These are phyloP conservation scores for Lycaon pictus DNA, from an alignment of 2,113 vertebrate species.

Conservation along the genomic window DNA sequence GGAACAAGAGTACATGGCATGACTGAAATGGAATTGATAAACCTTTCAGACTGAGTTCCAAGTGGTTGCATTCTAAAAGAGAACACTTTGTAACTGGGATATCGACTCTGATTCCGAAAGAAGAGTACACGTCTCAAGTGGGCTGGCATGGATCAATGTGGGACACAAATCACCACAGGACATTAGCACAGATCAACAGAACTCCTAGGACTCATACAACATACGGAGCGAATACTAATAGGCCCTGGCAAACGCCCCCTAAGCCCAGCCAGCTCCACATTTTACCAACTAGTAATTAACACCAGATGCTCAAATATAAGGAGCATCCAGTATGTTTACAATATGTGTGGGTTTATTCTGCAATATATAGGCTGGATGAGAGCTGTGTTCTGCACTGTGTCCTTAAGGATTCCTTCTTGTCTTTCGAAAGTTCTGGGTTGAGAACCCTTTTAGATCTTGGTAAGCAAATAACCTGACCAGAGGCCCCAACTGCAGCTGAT, in stretches of 20 bases:
- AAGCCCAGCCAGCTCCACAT: neutral
- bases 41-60: neutral
- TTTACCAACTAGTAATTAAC: neutral
- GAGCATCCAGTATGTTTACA: neutral
- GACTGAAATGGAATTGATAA: neutral
- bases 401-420: neutral
- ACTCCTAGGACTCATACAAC: neutral
- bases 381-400: neutral
- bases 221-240: neutral
- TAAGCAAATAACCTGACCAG: neutral
- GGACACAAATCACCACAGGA: neutral
- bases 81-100: neutral
- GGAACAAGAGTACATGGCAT: neutral
- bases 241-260: neutral
- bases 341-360: constrained; percentile 15
- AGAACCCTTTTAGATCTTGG: constrained; percentile 1
- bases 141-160: neutral
- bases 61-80: neutral
- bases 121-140: neutral
- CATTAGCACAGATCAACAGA: neutral
- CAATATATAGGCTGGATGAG: neutral
- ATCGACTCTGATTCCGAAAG: neutral
- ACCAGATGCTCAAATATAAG: neutral
- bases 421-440: neutral
- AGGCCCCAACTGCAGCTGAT: neutral